A percentile compares a stretch with the other conserved stretches of the same genome.
phyloP scores from a whole-genome alignment of 2,113 vertebrate genomes.

The Caloenas nicobarica region DNA sequence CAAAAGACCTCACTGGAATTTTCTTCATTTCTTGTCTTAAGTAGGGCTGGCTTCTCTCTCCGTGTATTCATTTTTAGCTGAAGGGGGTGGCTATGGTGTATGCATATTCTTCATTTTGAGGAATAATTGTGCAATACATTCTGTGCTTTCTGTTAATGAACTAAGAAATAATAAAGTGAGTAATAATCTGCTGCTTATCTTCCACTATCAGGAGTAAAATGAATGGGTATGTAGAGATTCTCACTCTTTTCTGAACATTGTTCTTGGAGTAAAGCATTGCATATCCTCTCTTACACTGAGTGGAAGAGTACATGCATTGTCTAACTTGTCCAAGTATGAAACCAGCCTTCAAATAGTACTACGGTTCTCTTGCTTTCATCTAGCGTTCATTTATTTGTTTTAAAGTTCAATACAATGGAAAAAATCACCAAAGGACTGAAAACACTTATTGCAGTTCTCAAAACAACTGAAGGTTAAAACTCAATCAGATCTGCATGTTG shows the following conservation, averaged over 20 bases:
- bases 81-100: background rate
- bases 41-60: background rate
- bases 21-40: background rate
- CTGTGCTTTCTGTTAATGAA: background rate
- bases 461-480: conserved; percentile 30
- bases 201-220: background rate
- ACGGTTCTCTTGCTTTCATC: background rate
- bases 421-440: background rate
- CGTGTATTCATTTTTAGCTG: background rate
- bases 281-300: background rate
- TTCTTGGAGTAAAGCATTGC: background rate
- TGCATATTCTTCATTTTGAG: background rate
- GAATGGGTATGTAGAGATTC: background rate
- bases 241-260: background rate
- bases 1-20: background rate
- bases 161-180: background rate
- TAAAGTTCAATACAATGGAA: background rate
- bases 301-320: background rate
- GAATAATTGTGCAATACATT: background rate
- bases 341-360: background rate
- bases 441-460: conserved; percentile 40
- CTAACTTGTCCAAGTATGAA: background rate
- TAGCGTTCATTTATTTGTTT: background rate
- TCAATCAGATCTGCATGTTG: background rate
- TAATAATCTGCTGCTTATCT: background rate